phyloP scores from a whole-genome alignment of 2,797 vertebrate genomes.

The Gadopsis bispinosus region DNA sequence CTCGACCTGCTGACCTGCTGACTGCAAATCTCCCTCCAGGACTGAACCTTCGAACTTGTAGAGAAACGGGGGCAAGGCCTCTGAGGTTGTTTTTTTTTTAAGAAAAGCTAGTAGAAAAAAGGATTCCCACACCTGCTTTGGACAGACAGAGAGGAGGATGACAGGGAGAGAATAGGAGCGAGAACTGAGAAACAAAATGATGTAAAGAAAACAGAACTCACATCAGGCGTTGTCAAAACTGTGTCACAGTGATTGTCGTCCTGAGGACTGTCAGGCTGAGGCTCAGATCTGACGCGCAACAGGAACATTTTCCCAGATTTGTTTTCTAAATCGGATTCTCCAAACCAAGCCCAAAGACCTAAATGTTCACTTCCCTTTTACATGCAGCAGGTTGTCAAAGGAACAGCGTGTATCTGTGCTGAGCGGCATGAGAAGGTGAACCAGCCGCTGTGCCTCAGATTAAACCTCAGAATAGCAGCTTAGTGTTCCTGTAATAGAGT shows the following conservation, averaged over 20 bases:
- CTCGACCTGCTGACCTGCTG: conserved; percentile 43
- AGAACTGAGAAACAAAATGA: conserved; percentile 3
- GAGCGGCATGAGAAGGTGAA: conserved; percentile 70
- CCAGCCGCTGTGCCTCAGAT: conserved; percentile 66
- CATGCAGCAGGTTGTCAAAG: conserved; percentile 39
- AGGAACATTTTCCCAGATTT: neutral
- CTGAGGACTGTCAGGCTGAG: neutral
- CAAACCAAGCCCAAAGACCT: neutral
- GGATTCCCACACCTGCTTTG: conserved; percentile 6
- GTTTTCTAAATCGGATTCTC: conserved; percentile 1
- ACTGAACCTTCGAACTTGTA: conserved; percentile 28
- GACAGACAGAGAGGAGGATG: neutral
- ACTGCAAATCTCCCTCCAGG: conserved; percentile 33
- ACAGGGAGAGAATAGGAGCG: neutral
- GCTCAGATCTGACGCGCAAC: neutral
- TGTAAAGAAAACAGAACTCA: conserved; percentile 17
- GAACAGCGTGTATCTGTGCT: conserved; percentile 60
- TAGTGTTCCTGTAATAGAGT: conserved; percentile 74
- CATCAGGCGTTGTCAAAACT: neutral
- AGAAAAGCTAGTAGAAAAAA: neutral
- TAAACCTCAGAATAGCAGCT: conserved; percentile 80
- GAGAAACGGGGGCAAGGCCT: neutral
- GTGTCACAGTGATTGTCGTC: conserved; percentile 13
- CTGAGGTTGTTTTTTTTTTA: neutral
- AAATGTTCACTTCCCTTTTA: neutral